These are phyloP conservation scores for Caligus rogercresseyi DNA, from an alignment of 1,140 invertebrate species.

Conservation along the genomic window DNA sequence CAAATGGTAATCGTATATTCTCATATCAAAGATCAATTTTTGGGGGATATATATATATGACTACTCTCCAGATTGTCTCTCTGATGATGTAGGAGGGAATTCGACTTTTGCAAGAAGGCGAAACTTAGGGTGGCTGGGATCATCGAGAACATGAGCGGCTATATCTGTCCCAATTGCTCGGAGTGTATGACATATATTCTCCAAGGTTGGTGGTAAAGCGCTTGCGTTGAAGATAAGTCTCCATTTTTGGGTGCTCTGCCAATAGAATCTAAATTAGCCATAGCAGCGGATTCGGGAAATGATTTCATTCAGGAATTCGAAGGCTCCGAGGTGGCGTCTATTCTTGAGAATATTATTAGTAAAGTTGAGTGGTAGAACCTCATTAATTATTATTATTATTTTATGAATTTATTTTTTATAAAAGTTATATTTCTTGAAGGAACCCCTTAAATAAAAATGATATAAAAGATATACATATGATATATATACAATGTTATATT, in stretches of 20 bases:
- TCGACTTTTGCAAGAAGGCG: conserved; percentile 88
- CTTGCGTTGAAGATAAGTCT: conserved; percentile 51
- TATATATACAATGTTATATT: no score
- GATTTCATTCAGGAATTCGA: conserved; percentile 49
- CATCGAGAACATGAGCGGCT: conserved; percentile 89
- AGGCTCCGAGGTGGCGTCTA: conserved; percentile 43
- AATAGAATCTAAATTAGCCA: conserved; percentile 56
- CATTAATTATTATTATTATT: no score
- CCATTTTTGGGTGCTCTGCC: conserved; percentile 63
- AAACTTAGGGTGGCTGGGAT: conserved; percentile 74
- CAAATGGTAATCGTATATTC: no score
- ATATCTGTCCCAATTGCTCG: conserved; percentile 70
- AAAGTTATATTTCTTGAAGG: no score
- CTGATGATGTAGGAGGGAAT: conserved; percentile 81
- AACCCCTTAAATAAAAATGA: no score
- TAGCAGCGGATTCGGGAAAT: conserved; percentile 47
- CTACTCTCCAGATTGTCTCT: conserved; percentile 80
- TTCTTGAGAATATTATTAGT: background rate
- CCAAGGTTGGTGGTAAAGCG: conserved; percentile 60
- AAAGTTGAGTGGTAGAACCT: no score
- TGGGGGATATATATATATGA: no score
- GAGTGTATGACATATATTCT: conserved; percentile 71
- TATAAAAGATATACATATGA: no score
- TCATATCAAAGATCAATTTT: no score
- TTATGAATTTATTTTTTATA: no score